phyloP scores from a whole-genome alignment of 2,113 vertebrate genomes.

The Semicossyphus pulcher region DNA sequence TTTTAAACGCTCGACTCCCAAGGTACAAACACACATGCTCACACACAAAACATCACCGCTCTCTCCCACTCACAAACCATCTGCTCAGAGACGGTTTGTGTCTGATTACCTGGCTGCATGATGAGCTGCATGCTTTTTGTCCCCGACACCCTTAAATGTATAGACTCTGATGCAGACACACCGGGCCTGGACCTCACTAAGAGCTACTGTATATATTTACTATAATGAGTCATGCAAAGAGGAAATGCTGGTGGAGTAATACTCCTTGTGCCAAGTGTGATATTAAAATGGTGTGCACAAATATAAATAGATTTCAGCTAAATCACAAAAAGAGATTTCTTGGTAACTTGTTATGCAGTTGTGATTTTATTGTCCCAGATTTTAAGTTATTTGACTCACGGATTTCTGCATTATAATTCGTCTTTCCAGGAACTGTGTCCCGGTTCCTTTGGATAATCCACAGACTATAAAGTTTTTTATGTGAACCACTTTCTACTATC shows the following conservation, averaged over 20 bases:
- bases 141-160: slow-evolving; percentile 6
- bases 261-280: not conserved
- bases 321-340: not conserved
- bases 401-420: not conserved
- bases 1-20: not conserved
- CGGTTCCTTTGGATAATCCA: not conserved
- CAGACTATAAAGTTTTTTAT: not conserved
- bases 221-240: not conserved
- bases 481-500: not conserved
- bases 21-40: not conserved
- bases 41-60: slow-evolving; percentile 22
- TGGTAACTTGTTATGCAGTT: not conserved
- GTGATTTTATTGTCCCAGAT: not conserved
- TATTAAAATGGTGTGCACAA: not conserved
- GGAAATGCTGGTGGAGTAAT: not conserved
- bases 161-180: not conserved
- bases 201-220: not conserved
- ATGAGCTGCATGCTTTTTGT: slow-evolving; percentile 20
- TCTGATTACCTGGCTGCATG: slow-evolving; percentile 46
- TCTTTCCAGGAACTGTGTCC: not conserved
- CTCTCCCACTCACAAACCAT: slow-evolving; percentile 34
- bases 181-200: not conserved
- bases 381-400: not conserved
- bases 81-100: slow-evolving; percentile 56
- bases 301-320: not conserved